Evolutionary conservation across 2,888 invertebrate species (phyloP).

Genomic region (Siphonodentalium dalli): DNA sequence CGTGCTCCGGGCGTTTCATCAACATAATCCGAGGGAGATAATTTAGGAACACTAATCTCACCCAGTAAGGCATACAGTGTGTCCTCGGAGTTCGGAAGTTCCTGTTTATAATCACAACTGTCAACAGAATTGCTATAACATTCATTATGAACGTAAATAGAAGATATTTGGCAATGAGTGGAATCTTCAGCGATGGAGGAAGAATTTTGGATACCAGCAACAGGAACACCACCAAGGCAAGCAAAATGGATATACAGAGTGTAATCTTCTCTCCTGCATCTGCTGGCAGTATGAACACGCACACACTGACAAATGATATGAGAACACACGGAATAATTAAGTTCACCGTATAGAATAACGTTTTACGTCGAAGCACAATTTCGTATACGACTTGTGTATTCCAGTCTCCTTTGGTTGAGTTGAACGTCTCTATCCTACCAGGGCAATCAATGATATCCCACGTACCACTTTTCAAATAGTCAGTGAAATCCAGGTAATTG

Average conservation of each 20-base stretch:
- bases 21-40: constrained; percentile 89
- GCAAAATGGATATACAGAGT: constrained; percentile 92
- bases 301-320: constrained; percentile 96
- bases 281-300: constrained; percentile 97
- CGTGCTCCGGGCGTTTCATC: constrained; percentile 87
- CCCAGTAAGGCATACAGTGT: constrained; percentile 97
- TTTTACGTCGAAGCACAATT: constrained; percentile 93
- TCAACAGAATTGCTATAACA: constrained; percentile 97
- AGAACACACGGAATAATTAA: constrained; percentile 97
- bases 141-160: constrained; percentile 99
- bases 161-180: constrained; percentile 97
- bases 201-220: constrained; percentile 97
- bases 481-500: constrained; percentile 49
- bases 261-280: constrained; percentile 93
- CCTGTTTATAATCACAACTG: constrained; percentile 98
- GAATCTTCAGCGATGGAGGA: constrained; percentile 95
- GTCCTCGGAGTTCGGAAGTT: constrained; percentile 95
- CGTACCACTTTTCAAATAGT: constrained; percentile 56
- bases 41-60: constrained; percentile 89
- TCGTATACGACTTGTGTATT: constrained; percentile 80
- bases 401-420: constrained; percentile 27
- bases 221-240: constrained; percentile 98
- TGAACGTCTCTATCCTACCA: constrained; percentile 32
- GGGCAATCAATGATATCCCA: constrained; percentile 59
- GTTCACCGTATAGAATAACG: constrained; percentile 98